Conservation (phyloP, 2,888 invertebrate genomes). For the Drosophila nigritarsus region DNA sequence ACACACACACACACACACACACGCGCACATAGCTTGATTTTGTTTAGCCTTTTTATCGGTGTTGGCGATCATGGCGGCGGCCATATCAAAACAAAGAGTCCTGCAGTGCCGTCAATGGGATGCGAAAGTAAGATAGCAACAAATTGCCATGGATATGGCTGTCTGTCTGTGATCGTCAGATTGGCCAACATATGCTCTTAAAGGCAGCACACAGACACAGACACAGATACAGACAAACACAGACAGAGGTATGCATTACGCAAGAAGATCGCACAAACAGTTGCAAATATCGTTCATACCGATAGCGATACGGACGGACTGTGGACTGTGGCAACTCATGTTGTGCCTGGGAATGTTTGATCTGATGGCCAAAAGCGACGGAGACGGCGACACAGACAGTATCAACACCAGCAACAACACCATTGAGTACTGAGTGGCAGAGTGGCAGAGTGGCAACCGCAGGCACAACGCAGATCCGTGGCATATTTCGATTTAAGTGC, state of each 20-base stretch:
- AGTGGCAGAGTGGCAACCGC: slow-evolving; percentile 45
- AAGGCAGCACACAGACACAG: neutral
- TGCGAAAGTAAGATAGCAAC: slow-evolving; percentile 75
- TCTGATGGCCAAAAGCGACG: slow-evolving; percentile 64
- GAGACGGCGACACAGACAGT: slow-evolving; percentile 44
- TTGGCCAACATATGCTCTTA: slow-evolving; percentile 66
- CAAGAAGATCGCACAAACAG: slow-evolving; percentile 12
- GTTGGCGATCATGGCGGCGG: slow-evolving; percentile 63
- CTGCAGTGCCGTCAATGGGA: slow-evolving; percentile 71
- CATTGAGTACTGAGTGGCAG: slow-evolving; percentile 31
- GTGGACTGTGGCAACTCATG: slow-evolving; percentile 21
- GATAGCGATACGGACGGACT: slow-evolving; percentile 34
- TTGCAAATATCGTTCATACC: slow-evolving; percentile 38
- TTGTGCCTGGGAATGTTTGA: slow-evolving; percentile 57
- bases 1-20: slow-evolving; percentile 1
- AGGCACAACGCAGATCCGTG: slow-evolving; percentile 45
- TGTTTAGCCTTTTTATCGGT: slow-evolving; percentile 52
- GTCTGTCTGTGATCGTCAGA: slow-evolving; percentile 74
- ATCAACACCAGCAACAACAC: slow-evolving; percentile 30
- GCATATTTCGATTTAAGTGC: slow-evolving; percentile 63
- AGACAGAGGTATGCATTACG: neutral
- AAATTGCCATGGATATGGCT: slow-evolving; percentile 70
- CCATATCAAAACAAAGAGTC: slow-evolving; percentile 76
- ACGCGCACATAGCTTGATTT: neutral
- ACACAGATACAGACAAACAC: neutral